Evolutionary conservation across 2,888 invertebrate species (phyloP).

Genomic region (Teleiodes luculella): DNA sequence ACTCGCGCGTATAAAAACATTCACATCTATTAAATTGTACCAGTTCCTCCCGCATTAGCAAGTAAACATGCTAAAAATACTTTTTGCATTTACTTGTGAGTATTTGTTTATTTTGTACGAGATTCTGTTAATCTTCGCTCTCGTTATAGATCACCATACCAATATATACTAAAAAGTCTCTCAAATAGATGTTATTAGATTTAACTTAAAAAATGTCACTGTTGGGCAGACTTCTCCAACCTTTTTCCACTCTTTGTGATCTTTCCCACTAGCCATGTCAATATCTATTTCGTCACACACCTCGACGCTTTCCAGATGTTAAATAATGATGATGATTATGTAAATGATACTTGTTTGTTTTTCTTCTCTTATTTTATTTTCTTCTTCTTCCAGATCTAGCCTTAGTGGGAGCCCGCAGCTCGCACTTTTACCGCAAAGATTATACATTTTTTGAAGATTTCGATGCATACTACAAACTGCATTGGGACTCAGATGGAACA

Average conservation of each 20-base stretch:
- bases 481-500: slow-evolving; percentile 29
- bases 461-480: slow-evolving; percentile 46
- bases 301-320: too few relatives aligned
- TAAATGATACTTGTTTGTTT: too few relatives aligned
- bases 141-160: too few relatives aligned
- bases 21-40: neutral
- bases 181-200: too few relatives aligned
- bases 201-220: too few relatives aligned
- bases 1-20: neutral
- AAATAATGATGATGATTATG: too few relatives aligned
- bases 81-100: neutral
- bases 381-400: neutral
- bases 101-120: neutral
- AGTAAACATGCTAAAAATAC: slow-evolving; percentile 1
- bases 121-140: neutral
- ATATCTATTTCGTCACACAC: too few relatives aligned
- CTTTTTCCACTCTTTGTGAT: too few relatives aligned
- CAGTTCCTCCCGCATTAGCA: neutral
- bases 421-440: slow-evolving; percentile 40
- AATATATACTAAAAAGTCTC: too few relatives aligned
- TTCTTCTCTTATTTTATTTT: too few relatives aligned
- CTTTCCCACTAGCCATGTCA: too few relatives aligned
- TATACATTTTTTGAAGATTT: slow-evolving; percentile 39
- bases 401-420: neutral
- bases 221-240: too few relatives aligned